Conservation (phyloP, 2,888 invertebrate genomes). For the Drosophila niveifrons region DNA sequence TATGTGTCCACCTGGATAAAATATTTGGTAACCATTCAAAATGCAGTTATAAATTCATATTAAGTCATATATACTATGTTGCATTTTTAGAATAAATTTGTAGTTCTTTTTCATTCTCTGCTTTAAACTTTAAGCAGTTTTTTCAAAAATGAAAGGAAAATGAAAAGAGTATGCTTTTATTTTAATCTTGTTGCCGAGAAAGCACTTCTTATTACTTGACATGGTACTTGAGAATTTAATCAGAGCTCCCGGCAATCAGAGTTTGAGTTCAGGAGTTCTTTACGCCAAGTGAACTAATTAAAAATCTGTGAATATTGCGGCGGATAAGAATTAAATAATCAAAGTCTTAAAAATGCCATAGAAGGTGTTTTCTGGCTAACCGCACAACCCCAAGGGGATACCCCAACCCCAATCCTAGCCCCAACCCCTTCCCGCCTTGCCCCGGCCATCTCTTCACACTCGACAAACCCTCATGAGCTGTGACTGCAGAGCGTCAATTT, state of each 20-base stretch:
- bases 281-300: slow-evolving; percentile 63
- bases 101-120: no score
- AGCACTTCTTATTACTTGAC: slow-evolving; percentile 2
- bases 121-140: background rate
- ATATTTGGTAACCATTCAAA: no score
- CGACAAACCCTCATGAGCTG: slow-evolving; percentile 3
- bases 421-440: no score
- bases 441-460: background rate
- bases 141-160: background rate
- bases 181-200: background rate
- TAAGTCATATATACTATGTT: no score
- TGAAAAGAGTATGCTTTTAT: background rate
- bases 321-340: slow-evolving; percentile 68
- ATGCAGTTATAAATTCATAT: no score
- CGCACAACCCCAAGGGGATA: background rate
- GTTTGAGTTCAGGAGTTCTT: background rate
- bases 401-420: background rate
- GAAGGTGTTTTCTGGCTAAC: slow-evolving; percentile 35
- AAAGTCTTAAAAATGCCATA: slow-evolving; percentile 46
- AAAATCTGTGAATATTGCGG: slow-evolving; percentile 63
- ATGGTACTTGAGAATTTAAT: slow-evolving; percentile 53
- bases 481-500: slow-evolving; percentile 59
- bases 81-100: no score
- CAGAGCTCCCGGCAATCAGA: slow-evolving; percentile 12
- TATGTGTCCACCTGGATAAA: no score